These are phyloP conservation scores for Molanna angustata DNA, from an alignment of 2,888 invertebrate genomes.

Conservation along the genomic window DNA sequence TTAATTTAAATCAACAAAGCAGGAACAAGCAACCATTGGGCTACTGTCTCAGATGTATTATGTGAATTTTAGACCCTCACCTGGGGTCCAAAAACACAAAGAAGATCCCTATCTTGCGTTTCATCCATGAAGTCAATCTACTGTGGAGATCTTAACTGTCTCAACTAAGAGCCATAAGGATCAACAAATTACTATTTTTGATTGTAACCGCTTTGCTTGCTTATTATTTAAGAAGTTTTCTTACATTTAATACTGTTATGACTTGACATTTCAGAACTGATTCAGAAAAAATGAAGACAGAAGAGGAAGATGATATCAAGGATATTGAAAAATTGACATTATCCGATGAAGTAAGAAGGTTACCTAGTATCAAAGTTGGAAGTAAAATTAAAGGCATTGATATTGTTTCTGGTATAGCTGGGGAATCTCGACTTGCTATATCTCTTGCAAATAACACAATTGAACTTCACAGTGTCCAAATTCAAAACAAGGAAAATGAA, in stretches of 20 bases:
- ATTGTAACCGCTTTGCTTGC: too few relatives aligned
- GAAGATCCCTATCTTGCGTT: too few relatives aligned
- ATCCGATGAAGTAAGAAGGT: constrained; percentile 69
- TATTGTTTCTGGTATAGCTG: constrained; percentile 66
- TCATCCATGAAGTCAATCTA: too few relatives aligned
- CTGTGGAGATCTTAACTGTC: too few relatives aligned
- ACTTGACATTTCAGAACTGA: constrained; percentile 46
- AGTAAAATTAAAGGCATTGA: constrained; percentile 71
- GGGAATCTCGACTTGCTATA: constrained; percentile 66
- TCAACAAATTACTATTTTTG: too few relatives aligned
- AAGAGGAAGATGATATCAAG: constrained; percentile 54
- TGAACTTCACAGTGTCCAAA: constrained; percentile 61
- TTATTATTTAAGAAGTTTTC: too few relatives aligned
- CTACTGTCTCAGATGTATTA: too few relatives aligned
- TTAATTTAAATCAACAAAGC: not conserved
- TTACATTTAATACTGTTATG: too few relatives aligned
- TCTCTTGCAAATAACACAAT: constrained; percentile 73
- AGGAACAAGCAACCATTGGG: too few relatives aligned
- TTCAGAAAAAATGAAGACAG: constrained; percentile 72
- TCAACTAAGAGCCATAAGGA: too few relatives aligned
- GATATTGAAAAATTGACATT: constrained; percentile 53
- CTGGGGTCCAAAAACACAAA: too few relatives aligned
- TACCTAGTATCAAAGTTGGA: constrained; percentile 63
- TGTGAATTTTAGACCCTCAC: too few relatives aligned
- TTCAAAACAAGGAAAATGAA: constrained; percentile 55